A percentile compares a stretch with the other conserved stretches of the same genome.
These are phyloP conservation scores for Myotis myotis DNA, from an alignment of 2,797 vertebrate species.

Conservation along the genomic window DNA sequence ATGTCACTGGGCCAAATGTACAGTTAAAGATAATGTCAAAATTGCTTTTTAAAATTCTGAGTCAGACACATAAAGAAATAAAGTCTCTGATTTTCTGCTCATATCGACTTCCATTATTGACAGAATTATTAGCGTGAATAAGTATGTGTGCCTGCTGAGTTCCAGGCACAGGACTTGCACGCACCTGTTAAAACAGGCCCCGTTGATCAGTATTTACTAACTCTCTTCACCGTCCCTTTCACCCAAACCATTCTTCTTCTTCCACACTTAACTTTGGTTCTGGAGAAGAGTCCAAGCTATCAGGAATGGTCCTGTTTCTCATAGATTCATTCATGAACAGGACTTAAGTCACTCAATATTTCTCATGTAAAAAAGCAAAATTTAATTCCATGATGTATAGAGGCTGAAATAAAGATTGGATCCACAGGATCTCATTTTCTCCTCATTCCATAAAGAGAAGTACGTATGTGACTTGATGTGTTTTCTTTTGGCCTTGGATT, in stretches of 20 bases:
- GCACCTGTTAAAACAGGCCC: background rate
- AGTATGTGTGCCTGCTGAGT: background rate
- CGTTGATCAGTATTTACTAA: background rate
- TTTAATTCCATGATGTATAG: background rate
- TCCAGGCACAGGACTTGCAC: background rate
- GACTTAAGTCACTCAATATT: background rate
- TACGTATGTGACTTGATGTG: background rate
- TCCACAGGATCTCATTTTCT: background rate
- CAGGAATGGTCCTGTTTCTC: background rate
- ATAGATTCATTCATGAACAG: background rate
- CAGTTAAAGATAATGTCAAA: background rate
- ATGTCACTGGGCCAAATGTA: background rate
- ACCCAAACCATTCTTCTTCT: background rate
- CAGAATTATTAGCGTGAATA: slow-evolving; percentile 14
- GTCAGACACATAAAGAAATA: background rate
- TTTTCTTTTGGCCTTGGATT: background rate
- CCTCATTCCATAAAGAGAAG: background rate
- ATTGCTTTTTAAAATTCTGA: background rate
- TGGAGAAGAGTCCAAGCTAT: background rate
- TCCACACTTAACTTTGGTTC: background rate
- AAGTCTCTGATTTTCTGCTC: background rate
- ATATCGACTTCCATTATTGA: background rate
- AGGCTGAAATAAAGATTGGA: background rate
- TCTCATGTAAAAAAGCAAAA: background rate
- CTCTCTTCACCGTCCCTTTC: background rate